Evolutionary conservation across 2,113 vertebrate genomes (phyloP).

Genomic region (Dipodomys spectabilis): DNA sequence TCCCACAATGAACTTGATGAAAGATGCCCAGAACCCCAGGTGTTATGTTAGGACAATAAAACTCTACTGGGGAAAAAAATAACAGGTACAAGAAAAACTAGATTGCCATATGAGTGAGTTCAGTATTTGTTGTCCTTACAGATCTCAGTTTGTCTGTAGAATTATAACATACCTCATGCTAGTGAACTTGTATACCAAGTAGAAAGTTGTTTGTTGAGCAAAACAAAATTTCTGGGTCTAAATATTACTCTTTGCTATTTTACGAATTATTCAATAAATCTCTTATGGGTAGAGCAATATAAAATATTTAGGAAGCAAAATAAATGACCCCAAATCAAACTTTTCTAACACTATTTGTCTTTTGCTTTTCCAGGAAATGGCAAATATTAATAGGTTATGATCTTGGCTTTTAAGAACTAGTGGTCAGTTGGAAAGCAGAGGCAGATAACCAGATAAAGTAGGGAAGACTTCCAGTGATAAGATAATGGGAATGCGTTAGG

Average conservation of each 20-base stretch:
- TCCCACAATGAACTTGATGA: neutral
- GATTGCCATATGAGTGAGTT: neutral
- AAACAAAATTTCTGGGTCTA: neutral
- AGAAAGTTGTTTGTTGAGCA: neutral
- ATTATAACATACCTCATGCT: neutral
- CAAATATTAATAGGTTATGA: neutral
- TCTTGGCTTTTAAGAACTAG: neutral
- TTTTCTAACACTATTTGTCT: neutral
- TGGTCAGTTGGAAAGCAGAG: neutral
- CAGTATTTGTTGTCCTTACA: neutral
- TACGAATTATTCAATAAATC: neutral
- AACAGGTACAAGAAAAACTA: neutral
- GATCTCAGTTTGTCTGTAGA: neutral
- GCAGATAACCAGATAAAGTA: neutral
- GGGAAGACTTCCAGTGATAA: neutral
- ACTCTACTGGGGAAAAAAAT: neutral
- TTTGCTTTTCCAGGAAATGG: neutral
- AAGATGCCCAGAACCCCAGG: neutral
- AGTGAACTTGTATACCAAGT: neutral
- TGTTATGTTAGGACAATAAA: neutral
- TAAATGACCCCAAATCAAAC: neutral
- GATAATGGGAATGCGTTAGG: neutral
- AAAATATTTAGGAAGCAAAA: neutral
- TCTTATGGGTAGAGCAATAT: neutral
- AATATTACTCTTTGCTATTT: neutral